Evolutionary conservation across 1,140 invertebrate species (phyloP), one percentile per base, ranked within the genome.

Genomic region (Cotesia chilonis): DNA sequence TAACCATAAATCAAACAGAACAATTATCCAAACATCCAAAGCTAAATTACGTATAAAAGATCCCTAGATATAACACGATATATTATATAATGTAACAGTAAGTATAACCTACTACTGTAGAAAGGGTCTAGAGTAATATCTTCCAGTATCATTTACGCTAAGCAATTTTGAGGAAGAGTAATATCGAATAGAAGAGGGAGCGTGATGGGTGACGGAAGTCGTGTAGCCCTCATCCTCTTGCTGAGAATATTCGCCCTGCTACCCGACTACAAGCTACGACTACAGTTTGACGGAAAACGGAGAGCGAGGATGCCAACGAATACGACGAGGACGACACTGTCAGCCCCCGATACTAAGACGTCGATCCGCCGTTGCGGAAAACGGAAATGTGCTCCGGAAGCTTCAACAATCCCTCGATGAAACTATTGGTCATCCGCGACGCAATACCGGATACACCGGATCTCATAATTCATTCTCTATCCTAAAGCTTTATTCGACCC

Each of bases 371-470:
- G 67, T 47, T 79, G 74, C 86, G 85, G 86, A 87, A 87, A 82
- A 80, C 82, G 86, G 86, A 87, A 87, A 87, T 86, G 85, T 87
- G 85, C 79, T 83, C 82, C 85, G 85, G 85, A 87, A 85, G 78
- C 83, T 87, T 87, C 85, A 86, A 87, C 86, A 86, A 87, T 87
- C 83, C 84, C 84, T 87, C 85, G 86, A 86, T 87, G 84, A 87
- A 87, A 85, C 85, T 86, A 86, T 87, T 86, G 85, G 85, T 86
- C 85, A 87, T 87, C 84, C 84, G 79, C 84, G 83, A 86, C 83
- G 84, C 82, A 83, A 82, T 84, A 83, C 81, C 83, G 84, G 86
- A 87, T 83, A 81, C 80, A 73, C 82, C 84, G 85, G 83, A 86
- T 86, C 81, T 85, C 85, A 87, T 87, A 87, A 87, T 81, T 87